Conservation (phyloP, 2,888 invertebrate species). For the Lysandra bellargus region DNA sequence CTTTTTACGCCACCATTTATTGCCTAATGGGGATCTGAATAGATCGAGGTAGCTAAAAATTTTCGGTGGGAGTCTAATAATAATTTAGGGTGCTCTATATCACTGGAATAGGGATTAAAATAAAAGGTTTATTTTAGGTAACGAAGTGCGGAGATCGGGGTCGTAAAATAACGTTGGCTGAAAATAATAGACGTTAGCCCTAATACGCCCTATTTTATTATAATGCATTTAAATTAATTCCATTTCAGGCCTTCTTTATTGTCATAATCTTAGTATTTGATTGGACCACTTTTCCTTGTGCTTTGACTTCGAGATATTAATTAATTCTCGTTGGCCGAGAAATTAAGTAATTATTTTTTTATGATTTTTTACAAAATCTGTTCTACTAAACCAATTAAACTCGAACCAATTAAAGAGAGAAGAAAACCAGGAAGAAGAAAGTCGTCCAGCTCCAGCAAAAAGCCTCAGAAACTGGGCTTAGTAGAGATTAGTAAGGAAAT, state of each 20-base stretch:
- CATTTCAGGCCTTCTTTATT: neutral
- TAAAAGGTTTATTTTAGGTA: conserved; percentile 28
- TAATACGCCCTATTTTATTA: conserved; percentile 2
- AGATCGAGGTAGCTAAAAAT: neutral
- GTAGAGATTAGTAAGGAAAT: neutral
- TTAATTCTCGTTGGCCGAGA: neutral
- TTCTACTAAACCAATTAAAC: too few relatives aligned
- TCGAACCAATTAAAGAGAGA: too few relatives aligned
- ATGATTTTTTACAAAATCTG: too few relatives aligned
- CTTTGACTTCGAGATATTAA: neutral
- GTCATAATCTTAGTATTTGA: neutral
- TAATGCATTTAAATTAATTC: conserved; percentile 17
- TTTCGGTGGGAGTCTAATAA: conserved; percentile 4
- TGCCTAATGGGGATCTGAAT: conserved; percentile 8
- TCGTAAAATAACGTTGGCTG: conserved; percentile 9
- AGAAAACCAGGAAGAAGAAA: too few relatives aligned
- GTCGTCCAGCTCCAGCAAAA: too few relatives aligned
- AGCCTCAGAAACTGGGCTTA: neutral
- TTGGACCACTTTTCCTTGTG: neutral
- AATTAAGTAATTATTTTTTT: too few relatives aligned
- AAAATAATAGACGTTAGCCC: neutral
- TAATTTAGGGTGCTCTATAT: conserved; percentile 12
- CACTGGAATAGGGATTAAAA: conserved; percentile 1
- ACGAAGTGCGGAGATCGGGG: conserved; percentile 8
- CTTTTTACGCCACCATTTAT: neutral